Evolutionary conservation across 1,140 invertebrate genomes (phyloP), one percentile per base, ranked within the genome.

Genomic region (Pachypsylla venusta): DNA sequence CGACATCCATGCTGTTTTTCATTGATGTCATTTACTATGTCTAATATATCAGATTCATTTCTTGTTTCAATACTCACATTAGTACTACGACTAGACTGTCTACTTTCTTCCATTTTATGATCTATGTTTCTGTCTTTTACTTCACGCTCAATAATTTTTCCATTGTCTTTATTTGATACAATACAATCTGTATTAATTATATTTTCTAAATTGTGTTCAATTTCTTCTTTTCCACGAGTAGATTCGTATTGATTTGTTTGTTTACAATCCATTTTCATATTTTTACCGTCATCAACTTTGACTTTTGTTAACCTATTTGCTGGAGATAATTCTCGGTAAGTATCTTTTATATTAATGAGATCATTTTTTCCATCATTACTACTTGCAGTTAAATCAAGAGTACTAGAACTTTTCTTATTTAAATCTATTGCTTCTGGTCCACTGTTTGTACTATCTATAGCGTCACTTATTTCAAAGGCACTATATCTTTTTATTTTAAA

Each of bases 401-500:
- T 19, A 22, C 42, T 48, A 3, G 42, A n/a, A 48, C 42, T 19
- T 19, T 48, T 48, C n/a, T n/a, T n/a, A n/a, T n/a, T n/a, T n/a
- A n/a, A n/a, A n/a, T n/a, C n/a, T 22, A 48, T 48, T 4, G 42
- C 42, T 22, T 48, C n/a, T 5, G 42, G 42, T 10, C 42, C 42
- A 48, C 42, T 48, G n/a, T 48, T 48, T 3, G 4, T 48, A 3
- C n/a, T 48, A 22, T 48, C 42, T 22, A 48, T 22, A 48, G 42
- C 5, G 7, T 48, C 42, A 48, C 42, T 48, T 22, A 48, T 48
- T 22, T 48, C 42, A 22, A 48, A 48, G 4, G 42, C 42, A 19
- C 42, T 48, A 22, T 48, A 48, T 48, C 42, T 4, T 22, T 48
- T 48, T 22, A 48, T 48, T 48, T 19, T 48, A 22, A 48, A 48